Conservation (phyloP, 1,140 invertebrate genomes). For the Heliconius nattereri region DNA sequence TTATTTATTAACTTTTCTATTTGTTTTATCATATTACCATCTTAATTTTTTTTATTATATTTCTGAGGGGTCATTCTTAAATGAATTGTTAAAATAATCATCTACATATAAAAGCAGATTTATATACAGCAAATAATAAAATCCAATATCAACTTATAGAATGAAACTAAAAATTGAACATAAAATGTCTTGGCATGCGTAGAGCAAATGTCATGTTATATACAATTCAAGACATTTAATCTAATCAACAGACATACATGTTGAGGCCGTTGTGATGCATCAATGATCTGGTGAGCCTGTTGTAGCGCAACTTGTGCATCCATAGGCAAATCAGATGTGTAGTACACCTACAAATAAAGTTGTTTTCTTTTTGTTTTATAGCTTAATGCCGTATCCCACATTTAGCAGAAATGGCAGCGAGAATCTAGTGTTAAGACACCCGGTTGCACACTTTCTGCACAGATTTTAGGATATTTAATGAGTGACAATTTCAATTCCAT, state of each 20-base stretch:
- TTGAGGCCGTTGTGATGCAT: conserved; percentile 79
- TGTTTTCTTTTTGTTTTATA: no score
- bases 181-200: conserved; percentile 29
- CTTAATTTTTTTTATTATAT: no score
- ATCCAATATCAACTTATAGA: background rate
- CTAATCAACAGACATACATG: conserved; percentile 77
- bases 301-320: conserved; percentile 81
- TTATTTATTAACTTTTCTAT: no score
- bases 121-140: conserved; percentile 13
- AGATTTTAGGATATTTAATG: no score
- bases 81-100: background rate
- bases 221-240: conserved; percentile 44
- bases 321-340: conserved; percentile 79
- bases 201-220: conserved; percentile 37
- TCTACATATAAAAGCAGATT: conserved; percentile 6
- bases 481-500: no score
- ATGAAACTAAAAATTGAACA: background rate
- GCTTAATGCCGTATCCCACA: no score
- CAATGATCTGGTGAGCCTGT: conserved; percentile 80
- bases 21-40: no score
- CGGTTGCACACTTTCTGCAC: no score
- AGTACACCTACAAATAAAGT: conserved; percentile 81
- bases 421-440: no score
- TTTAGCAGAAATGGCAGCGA: no score
- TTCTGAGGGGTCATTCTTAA: background rate